These are phyloP conservation scores for Zaprionus vittiger DNA, from an alignment of 1,140 invertebrate genomes.

Conservation along the genomic window DNA sequence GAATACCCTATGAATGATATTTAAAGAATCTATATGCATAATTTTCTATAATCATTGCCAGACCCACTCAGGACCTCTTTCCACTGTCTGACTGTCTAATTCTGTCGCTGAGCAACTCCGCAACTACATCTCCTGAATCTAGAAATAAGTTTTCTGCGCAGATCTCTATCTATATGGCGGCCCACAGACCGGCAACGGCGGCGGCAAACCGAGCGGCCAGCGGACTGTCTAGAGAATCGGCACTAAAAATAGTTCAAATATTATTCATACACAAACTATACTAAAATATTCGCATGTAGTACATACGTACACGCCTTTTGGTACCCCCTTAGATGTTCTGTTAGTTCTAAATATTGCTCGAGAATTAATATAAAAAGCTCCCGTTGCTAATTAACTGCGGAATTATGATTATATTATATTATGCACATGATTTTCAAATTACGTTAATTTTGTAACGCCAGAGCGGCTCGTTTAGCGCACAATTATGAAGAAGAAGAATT, in stretches of 20 bases:
- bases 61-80: neutral
- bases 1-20: neutral
- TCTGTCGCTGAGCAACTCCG: slow-evolving; percentile 6
- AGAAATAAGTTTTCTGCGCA: slow-evolving; percentile 23
- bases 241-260: slow-evolving; percentile 77
- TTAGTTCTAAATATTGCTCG: no score
- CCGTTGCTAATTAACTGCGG: slow-evolving; percentile 29
- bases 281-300: slow-evolving; percentile 41
- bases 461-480: slow-evolving; percentile 33
- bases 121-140: neutral
- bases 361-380: slow-evolving; percentile 17
- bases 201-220: slow-evolving; percentile 23
- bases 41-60: neutral
- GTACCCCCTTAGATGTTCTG: no score
- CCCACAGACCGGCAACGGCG: slow-evolving; percentile 16
- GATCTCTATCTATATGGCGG: slow-evolving; percentile 2
- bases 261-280: slow-evolving; percentile 70
- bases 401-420: slow-evolving; percentile 38
- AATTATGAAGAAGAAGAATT: slow-evolving; percentile 58
- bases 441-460: neutral
- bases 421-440: neutral
- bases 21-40: neutral
- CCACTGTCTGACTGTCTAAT: neutral
- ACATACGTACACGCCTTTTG: slow-evolving; percentile 1
- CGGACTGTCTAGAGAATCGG: slow-evolving; percentile 52